Conservation (phyloP, 2,113 vertebrate species). For the Eulacestoma nigropectus region DNA sequence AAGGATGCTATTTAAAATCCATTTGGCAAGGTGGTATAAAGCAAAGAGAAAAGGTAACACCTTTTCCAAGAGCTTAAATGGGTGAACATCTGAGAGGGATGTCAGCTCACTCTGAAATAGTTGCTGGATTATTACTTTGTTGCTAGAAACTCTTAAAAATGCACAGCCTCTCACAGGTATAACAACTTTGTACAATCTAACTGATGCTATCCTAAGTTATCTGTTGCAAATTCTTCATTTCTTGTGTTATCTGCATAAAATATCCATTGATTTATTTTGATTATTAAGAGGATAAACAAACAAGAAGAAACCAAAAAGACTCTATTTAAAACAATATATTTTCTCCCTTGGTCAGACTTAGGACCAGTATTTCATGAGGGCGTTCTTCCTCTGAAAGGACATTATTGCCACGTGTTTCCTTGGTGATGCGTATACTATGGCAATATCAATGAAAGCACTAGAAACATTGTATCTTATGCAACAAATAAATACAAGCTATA, state of each 20-base stretch:
- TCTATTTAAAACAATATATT: not conserved
- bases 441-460: not conserved
- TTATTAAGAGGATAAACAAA: not conserved
- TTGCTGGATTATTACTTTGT: not conserved
- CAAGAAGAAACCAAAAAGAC: not conserved
- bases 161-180: not conserved
- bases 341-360: not conserved
- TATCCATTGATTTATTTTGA: not conserved
- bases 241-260: not conserved
- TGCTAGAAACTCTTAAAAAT: not conserved
- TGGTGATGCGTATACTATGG: too few species aligned
- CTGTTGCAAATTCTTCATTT: not conserved
- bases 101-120: not conserved
- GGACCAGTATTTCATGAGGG: not conserved
- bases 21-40: not conserved
- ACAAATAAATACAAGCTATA: not conserved
- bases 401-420: rapidly evolving
- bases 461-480: not conserved
- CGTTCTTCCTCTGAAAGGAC: not conserved
- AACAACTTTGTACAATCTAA: not conserved
- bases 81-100: not conserved
- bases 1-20: not conserved
- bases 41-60: not conserved
- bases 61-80: not conserved
- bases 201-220: not conserved